phyloP scores from a whole-genome alignment of 2,797 vertebrate species.

The Champsocephalus esox region DNA sequence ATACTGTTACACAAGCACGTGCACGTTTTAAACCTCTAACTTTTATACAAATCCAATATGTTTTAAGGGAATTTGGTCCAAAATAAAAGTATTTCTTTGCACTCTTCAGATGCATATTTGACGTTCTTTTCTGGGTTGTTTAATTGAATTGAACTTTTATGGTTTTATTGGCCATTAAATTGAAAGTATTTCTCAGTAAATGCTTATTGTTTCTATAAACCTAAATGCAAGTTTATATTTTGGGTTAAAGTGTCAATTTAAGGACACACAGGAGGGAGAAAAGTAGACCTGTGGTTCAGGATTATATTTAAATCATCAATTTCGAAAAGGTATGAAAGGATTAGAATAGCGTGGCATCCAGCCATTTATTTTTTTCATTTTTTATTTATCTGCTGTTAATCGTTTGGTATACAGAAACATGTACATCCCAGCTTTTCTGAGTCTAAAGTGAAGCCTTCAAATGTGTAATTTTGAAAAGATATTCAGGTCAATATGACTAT shows the following conservation, averaged over 20 bases:
- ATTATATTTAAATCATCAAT: background rate
- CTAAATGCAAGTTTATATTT: conserved; percentile 17
- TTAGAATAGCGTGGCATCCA: too few species aligned
- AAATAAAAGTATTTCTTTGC: background rate
- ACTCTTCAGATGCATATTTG: background rate
- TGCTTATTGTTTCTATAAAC: conserved; percentile 13
- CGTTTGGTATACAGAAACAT: too few species aligned
- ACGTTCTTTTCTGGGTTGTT: background rate
- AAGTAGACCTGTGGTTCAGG: background rate
- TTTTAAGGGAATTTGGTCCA: background rate
- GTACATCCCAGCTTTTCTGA: too few species aligned
- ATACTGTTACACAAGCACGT: conserved; percentile 52
- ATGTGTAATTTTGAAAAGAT: too few species aligned
- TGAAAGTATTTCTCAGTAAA: background rate
- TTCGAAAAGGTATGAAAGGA: background rate
- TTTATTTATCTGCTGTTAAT: too few species aligned
- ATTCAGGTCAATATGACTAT: too few species aligned
- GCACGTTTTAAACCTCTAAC: conserved; percentile 17
- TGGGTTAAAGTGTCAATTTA: background rate
- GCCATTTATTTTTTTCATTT: too few species aligned
- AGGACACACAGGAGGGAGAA: background rate
- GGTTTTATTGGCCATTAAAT: conserved; percentile 25
- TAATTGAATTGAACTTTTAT: conserved; percentile 7
- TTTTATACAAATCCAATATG: background rate
- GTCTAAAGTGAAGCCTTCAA: too few species aligned